Evolutionary conservation across 2,113 vertebrate species (phyloP).

Genomic region (Trachemys scripta): DNA sequence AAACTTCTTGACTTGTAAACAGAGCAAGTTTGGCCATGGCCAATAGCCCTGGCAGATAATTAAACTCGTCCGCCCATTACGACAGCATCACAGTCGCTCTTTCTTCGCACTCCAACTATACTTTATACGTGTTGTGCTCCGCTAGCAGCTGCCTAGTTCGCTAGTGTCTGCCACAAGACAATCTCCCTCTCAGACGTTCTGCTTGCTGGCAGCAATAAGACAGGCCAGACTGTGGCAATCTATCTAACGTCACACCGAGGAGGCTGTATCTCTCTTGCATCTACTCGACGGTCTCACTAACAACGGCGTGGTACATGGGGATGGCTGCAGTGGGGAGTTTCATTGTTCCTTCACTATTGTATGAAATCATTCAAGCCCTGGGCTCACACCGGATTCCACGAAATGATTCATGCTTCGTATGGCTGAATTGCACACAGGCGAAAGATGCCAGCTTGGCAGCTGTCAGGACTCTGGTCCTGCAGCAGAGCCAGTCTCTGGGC

Average conservation of each 20-base stretch:
- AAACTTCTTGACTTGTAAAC: not conserved
- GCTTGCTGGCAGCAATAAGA: not conserved
- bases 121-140: not conserved
- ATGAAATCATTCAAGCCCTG: not conserved
- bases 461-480: no score
- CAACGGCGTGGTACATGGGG: fast-evolving
- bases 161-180: not conserved
- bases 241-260: not conserved
- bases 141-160: not conserved
- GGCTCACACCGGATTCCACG: not conserved
- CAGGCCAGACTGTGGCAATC: not conserved
- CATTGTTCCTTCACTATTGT: not conserved
- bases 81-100: not conserved
- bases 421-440: not conserved
- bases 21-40: fast-evolving
- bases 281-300: not conserved
- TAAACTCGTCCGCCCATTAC: no score
- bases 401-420: fast-evolving
- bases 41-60: not conserved
- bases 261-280: not conserved
- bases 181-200: fast-evolving
- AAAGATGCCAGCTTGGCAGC: not conserved
- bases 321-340: not conserved
- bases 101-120: not conserved
- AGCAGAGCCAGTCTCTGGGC: not conserved